These are phyloP conservation scores for Electrona antarctica DNA, from an alignment of 2,113 vertebrate species.

Conservation along the genomic window DNA sequence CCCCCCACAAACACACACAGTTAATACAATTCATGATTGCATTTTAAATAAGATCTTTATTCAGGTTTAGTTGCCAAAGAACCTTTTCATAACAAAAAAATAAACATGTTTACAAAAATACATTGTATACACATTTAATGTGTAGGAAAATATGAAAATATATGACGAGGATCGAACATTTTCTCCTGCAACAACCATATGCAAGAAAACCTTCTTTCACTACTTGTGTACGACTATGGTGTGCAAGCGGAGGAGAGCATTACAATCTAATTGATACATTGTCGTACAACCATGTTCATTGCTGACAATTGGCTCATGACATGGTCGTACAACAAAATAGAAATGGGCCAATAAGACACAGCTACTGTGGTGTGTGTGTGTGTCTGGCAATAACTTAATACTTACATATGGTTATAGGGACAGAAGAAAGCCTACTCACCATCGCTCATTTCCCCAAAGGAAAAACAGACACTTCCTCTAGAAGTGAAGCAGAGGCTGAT, in stretches of 20 bases:
- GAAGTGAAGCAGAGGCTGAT: conserved; percentile 4
- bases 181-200: conserved; percentile 13
- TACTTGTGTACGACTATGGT: not conserved
- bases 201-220: not conserved
- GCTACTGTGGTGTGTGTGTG: conserved; percentile 9
- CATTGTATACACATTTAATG: conserved; percentile 14
- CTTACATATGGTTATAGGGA: not conserved
- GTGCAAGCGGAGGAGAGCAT: not conserved
- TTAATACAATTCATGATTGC: conserved; percentile 9
- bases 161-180: conserved; percentile 19
- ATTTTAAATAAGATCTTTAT: conserved; percentile 24
- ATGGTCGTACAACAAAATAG: no score
- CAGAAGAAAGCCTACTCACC: not conserved
- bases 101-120: conserved; percentile 63
- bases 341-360: conserved; percentile 9
- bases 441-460: conserved; percentile 27
- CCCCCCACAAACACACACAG: no score
- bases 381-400: not conserved
- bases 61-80: conserved; percentile 26
- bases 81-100: conserved; percentile 17
- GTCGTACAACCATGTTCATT: not conserved
- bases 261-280: not conserved
- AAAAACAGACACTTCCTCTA: conserved; percentile 30
- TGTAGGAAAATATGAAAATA: conserved; percentile 21
- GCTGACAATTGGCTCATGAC: no score